phyloP scores from a whole-genome alignment of 1,140 invertebrate genomes.

The Halyomorpha halys region DNA sequence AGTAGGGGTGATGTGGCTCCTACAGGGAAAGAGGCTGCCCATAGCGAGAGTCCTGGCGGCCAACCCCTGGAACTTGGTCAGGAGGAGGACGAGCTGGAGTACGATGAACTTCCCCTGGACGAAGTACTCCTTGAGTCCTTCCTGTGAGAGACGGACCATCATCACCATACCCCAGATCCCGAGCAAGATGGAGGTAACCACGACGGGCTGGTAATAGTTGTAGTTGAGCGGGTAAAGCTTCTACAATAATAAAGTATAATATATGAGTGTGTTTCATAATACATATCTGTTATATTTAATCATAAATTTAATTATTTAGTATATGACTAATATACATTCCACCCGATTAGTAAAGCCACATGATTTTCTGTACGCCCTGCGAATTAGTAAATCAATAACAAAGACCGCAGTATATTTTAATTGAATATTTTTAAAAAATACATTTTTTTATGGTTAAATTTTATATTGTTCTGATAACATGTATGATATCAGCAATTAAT shows the following conservation, averaged over 20 bases:
- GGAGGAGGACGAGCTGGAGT: conserved; percentile 34
- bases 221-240: conserved; percentile 47
- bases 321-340: no score
- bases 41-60: conserved; percentile 30
- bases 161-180: conserved; percentile 52
- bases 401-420: no score
- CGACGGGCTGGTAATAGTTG: conserved; percentile 47
- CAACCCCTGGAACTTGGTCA: conserved; percentile 34
- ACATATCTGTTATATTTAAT: no score
- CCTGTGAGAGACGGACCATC: conserved; percentile 41
- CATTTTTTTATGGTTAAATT: no score
- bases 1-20: conserved; percentile 36
- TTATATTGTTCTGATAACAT: no score
- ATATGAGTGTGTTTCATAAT: no score
- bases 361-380: no score
- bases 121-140: conserved; percentile 36
- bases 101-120: conserved; percentile 34
- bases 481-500: no score
- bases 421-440: no score
- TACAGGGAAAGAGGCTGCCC: conserved; percentile 32
- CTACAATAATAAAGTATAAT: conserved; percentile 37
- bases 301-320: no score
- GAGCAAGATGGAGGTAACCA: conserved; percentile 46
- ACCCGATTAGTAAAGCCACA: no score
- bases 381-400: no score